These are phyloP conservation scores for Actinia equina DNA, from an alignment of 64 coral and sea anemone genomes.

Conservation along the genomic window DNA sequence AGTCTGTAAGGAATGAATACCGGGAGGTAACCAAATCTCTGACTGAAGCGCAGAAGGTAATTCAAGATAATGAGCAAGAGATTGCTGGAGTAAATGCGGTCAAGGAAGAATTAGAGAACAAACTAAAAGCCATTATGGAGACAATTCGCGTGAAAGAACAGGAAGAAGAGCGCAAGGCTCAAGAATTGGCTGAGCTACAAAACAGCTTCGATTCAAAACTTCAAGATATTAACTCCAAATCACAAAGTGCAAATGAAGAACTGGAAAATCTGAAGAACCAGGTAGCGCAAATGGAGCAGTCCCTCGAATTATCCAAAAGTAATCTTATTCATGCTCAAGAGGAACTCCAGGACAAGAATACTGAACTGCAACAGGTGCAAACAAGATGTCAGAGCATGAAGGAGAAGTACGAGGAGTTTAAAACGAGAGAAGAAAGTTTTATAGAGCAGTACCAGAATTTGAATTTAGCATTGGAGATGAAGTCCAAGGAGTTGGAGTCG, in stretches of 20 bases:
- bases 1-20: constrained; percentile 18
- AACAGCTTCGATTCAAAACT: neutral
- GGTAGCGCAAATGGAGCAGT: constrained; percentile 20
- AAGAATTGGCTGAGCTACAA: constrained; percentile 18
- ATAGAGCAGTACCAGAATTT: constrained; percentile 2
- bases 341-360: constrained; percentile 10
- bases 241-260: neutral
- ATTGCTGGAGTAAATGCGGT: neutral
- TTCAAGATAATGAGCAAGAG: constrained; percentile 37
- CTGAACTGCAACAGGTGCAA: constrained; percentile 10
- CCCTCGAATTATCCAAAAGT: neutral
- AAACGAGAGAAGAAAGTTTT: constrained; percentile 21
- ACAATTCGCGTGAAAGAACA: constrained; percentile 21
- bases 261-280: neutral
- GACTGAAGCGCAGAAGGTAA: constrained; percentile 15
- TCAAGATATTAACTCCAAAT: neutral
- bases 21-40: constrained; percentile 1
- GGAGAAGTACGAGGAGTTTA: neutral
- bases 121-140: constrained; percentile 17
- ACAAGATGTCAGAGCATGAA: neutral
- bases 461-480: neutral
- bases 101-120: constrained; percentile 13
- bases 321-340: constrained; percentile 22
- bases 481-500: neutral
- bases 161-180: neutral